Conservation (phyloP, 2,797 vertebrate genomes). For the Molossus molossus region DNA sequence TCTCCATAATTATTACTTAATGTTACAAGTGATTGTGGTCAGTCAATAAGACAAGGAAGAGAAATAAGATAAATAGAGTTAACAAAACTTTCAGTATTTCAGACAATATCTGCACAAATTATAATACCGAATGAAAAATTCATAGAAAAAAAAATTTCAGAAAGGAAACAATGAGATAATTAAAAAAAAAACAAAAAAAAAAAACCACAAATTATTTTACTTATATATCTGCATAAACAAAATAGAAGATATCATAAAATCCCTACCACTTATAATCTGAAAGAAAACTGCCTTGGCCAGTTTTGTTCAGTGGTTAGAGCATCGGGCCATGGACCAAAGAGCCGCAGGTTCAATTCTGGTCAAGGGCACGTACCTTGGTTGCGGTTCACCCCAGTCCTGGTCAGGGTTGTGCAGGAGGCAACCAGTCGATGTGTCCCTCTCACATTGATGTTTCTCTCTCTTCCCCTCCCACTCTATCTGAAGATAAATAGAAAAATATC, state of each 20-base stretch:
- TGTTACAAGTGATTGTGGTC: not conserved
- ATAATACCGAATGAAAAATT: constrained; percentile 25
- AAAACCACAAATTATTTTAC: not conserved
- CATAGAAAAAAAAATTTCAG: not conserved
- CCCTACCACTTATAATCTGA: not conserved
- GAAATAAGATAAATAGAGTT: not conserved
- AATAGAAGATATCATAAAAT: not conserved
- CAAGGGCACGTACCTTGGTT: no score
- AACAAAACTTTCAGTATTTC: constrained; percentile 40
- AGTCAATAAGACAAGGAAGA: not conserved
- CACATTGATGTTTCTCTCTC: no score
- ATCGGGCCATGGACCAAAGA: no score
- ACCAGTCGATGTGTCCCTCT: no score
- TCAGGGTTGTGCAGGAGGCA: no score
- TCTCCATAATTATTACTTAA: not conserved
- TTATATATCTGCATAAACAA: not conserved
- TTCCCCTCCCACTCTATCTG: no score
- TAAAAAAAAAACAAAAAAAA: not conserved
- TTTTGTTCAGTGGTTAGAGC: no score
- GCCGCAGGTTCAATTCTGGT: no score
- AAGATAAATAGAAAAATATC: no score
- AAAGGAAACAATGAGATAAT: not conserved
- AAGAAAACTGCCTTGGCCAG: not conserved
- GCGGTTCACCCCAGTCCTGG: no score
- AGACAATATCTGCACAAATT: not conserved